Evolutionary conservation across 1,140 invertebrate species (phyloP).

Genomic region (Lerema accius): DNA sequence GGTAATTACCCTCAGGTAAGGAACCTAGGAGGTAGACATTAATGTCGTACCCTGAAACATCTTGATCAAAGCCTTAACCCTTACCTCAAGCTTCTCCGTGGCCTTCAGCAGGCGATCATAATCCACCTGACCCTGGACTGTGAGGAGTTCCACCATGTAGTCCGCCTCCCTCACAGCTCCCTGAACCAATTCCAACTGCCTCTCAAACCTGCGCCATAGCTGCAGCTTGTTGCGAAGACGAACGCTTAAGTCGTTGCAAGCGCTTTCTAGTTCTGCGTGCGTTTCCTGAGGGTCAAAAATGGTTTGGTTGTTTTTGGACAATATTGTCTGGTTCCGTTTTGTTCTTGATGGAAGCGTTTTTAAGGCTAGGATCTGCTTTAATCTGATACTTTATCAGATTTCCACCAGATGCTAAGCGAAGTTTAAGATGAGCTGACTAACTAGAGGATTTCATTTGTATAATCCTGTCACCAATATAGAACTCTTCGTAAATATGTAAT

Average conservation of each 20-base stretch:
- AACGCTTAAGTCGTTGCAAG: constrained; percentile 85
- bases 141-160: constrained; percentile 92
- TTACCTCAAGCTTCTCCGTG: constrained; percentile 90
- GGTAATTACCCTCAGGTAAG: no score
- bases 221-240: constrained; percentile 86
- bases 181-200: constrained; percentile 89
- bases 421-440: no score
- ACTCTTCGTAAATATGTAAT: no score
- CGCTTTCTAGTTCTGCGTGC: constrained; percentile 87
- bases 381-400: no score
- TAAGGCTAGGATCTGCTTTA: no score
- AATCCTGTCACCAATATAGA: no score
- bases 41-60: no score
- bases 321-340: no score
- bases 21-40: no score
- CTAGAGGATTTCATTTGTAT: no score
- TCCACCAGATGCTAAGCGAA: no score
- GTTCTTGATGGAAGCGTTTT: no score
- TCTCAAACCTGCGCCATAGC: constrained; percentile 89
- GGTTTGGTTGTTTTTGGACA: neutral
- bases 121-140: constrained; percentile 91
- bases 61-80: constrained; percentile 46
- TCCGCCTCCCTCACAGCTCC: constrained; percentile 91
- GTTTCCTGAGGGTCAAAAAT: constrained; percentile 82
- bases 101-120: constrained; percentile 91